These are phyloP conservation scores for Bradypodion pumilum DNA, from an alignment of 2,797 vertebrate species.

Conservation along the genomic window DNA sequence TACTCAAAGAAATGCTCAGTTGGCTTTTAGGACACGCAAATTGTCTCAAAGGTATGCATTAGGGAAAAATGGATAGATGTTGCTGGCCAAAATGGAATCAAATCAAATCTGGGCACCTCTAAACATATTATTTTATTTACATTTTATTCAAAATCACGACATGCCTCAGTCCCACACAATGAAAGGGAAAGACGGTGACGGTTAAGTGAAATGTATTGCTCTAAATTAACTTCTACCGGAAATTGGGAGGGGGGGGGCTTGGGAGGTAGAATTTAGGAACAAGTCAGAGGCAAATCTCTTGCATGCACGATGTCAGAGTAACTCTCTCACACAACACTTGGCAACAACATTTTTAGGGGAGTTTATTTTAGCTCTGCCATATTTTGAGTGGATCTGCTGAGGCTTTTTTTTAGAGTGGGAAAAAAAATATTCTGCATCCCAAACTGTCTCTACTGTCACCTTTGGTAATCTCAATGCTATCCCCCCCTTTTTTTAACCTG, in stretches of 20 bases:
- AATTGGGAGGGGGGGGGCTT: background rate
- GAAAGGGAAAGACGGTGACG: background rate
- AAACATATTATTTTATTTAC: no score
- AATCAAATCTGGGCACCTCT: no score
- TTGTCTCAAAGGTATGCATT: no score
- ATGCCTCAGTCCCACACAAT: no score
- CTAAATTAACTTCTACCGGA: background rate
- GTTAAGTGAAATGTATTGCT: background rate
- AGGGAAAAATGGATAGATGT: no score
- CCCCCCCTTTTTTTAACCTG: background rate
- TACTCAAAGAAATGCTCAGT: no score
- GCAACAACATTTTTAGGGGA: background rate
- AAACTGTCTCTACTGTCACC: no score
- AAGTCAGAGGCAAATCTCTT: background rate
- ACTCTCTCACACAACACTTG: background rate
- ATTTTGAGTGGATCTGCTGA: background rate
- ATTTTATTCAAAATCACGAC: no score
- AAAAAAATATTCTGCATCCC: background rate
- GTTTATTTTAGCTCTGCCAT: background rate
- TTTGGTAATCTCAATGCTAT: no score
- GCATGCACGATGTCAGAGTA: background rate
- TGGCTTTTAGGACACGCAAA: no score
- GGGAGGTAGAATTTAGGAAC: no score
- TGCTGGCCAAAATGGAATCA: no score
- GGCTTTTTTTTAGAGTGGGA: background rate